These are phyloP conservation scores for Percopsis transmontana DNA, from an alignment of 2,113 vertebrate genomes.

Conservation along the genomic window DNA sequence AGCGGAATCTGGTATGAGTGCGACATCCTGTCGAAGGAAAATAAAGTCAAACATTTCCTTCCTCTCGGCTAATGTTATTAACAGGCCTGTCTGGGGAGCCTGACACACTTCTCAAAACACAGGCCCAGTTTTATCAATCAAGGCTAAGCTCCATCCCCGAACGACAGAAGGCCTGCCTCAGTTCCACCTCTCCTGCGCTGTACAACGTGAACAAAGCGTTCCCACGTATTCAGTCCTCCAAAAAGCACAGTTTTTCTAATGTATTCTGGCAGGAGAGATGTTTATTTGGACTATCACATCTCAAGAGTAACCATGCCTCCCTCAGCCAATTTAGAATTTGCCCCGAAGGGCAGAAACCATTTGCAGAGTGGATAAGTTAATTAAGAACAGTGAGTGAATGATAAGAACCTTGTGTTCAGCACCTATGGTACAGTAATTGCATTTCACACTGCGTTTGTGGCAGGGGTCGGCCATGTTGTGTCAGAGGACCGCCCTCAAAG, in stretches of 20 bases:
- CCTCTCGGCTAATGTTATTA: constrained; percentile 43
- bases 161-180: constrained; percentile 31
- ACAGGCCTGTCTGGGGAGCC: constrained; percentile 43
- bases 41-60: constrained; percentile 36
- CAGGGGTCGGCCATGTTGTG: constrained; percentile 42
- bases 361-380: constrained; percentile 65
- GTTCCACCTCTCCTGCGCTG: constrained; percentile 30
- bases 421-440: constrained; percentile 58
- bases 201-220: constrained; percentile 43
- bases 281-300: constrained; percentile 59
- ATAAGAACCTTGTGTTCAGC: constrained; percentile 56
- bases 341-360: constrained; percentile 52
- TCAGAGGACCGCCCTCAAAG: constrained; percentile 24
- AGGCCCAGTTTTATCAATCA: constrained; percentile 47
- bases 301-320: constrained; percentile 48
- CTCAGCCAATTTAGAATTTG: constrained; percentile 55
- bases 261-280: constrained; percentile 38
- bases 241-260: constrained; percentile 35
- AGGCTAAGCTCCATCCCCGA: constrained; percentile 37
- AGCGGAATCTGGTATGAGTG: constrained; percentile 23
- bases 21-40: constrained; percentile 6
- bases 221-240: constrained; percentile 1
- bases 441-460: constrained; percentile 49
- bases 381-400: constrained; percentile 55
- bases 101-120: constrained; percentile 48